phyloP scores from a whole-genome alignment of 2,888 invertebrate species.

The Mechanitis mazaeus region DNA sequence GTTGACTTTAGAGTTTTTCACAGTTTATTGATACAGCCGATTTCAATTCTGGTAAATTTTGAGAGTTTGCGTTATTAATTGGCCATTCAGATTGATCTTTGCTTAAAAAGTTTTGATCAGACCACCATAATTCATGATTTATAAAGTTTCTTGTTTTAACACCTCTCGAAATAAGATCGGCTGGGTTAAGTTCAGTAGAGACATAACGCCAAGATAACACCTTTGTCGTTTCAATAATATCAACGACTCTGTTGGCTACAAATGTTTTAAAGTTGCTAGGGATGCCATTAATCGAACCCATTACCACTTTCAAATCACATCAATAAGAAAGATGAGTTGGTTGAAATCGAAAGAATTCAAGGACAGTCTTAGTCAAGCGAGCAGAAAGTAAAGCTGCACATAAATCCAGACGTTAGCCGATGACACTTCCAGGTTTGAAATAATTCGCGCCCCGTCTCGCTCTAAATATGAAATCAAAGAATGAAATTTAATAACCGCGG shows the following conservation, averaged over 20 bases:
- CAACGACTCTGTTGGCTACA: constrained; percentile 15
- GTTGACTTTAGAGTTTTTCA: constrained; percentile 6
- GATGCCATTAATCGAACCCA: constrained; percentile 15
- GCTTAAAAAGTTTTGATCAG: constrained; percentile 4
- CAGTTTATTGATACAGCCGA: background rate
- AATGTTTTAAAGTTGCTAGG: constrained; percentile 18
- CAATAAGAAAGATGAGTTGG: constrained; percentile 10
- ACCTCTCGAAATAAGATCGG: constrained; percentile 17
- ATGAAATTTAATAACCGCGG: constrained; percentile 25
- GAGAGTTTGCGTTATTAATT: background rate
- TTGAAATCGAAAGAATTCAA: constrained; percentile 3
- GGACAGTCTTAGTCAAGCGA: constrained; percentile 1
- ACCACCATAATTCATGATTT: constrained; percentile 13
- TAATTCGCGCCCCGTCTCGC: constrained; percentile 25
- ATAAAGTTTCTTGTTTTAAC: constrained; percentile 5
- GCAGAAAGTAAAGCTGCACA: constrained; percentile 10
- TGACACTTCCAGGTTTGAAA: no score
- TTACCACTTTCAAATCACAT: constrained; percentile 22
- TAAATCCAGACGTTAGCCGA: no score
- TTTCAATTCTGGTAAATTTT: constrained; percentile 13
- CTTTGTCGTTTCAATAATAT: constrained; percentile 12
- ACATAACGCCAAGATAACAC: constrained; percentile 13
- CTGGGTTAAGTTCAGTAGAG: constrained; percentile 12
- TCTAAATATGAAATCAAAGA: constrained; percentile 24
- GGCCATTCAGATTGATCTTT: background rate